Evolutionary conservation across 2,797 vertebrate species (phyloP), one percentile per base, ranked within the genome.

Genomic region (Staurois parvus): DNA sequence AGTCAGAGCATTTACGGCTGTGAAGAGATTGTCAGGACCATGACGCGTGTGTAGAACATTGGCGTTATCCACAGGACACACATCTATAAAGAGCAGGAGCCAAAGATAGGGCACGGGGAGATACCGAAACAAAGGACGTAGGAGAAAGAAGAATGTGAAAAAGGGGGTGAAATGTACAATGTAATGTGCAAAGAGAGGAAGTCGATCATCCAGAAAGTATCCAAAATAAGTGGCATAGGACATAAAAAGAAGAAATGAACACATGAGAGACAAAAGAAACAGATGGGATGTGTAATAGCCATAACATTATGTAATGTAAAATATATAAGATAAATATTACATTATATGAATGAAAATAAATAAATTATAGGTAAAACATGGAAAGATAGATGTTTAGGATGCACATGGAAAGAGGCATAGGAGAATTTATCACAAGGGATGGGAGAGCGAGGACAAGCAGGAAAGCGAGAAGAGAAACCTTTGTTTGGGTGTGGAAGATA

Each of bases 1-100:
- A 12, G 96, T 97, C 89, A 98, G 97, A 90, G 97, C 95, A 77
- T 98, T 97, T 95, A 97, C 98, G 96, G 98, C 98, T 99, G 97
- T 96, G 97, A 96, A 98, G 95, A 98, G 95, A 99, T 96, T 95
- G 97, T 94, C 96, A 94, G 92, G 91, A 91, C 91, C 95, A 94
- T 95, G 95, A 95, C 94, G 97, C 95, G 96, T 92, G 94, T 94
- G 91, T 75, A 87, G 85, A 24, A 87, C 56, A 92, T 96, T 96
- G 96, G 95, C 96, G 95, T 96, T 97, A 95, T 95, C 95, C 95
- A 94, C 91, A 96, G 97, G 94, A 90, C 95, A 96, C 90, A 94
- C 78, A 92, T 97, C 97, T 97, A 93, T 0, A 89, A 87, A 88
- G 93, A 64, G 85, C 85, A 88, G 90, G 81, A 89, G 87, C 85